phyloP scores from a whole-genome alignment of 1,140 invertebrate species.

The Drosophila pseudoananassae region DNA sequence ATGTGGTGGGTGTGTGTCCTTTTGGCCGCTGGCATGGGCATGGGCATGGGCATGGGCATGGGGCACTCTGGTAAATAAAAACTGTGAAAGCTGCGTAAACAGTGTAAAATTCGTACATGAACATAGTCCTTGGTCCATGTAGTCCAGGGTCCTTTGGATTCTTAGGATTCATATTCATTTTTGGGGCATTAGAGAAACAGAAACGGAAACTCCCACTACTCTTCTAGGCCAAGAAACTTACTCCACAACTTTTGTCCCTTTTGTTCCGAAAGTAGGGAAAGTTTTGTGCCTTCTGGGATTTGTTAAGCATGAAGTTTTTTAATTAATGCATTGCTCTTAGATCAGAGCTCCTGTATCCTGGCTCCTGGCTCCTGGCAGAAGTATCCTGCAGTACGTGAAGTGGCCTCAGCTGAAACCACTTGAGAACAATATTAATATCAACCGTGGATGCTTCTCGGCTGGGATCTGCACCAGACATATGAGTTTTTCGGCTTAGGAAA shows the following conservation, averaged over 20 bases:
- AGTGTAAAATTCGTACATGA: background rate
- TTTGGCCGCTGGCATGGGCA: constrained; percentile 48
- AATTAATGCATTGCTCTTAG: constrained; percentile 37
- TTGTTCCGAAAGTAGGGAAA: constrained; percentile 19
- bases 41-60: no score
- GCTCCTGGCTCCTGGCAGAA: background rate
- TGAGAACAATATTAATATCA: constrained; percentile 47
- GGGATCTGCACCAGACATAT: constrained; percentile 39
- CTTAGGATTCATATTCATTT: background rate
- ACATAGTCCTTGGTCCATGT: no score
- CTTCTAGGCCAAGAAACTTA: constrained; percentile 12
- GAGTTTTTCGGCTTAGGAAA: constrained; percentile 15
- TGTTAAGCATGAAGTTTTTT: constrained; percentile 45
- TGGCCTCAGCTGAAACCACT: constrained; percentile 11
- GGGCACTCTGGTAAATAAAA: background rate
- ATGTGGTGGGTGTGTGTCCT: constrained; percentile 7
- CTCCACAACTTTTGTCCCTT: constrained; percentile 28
- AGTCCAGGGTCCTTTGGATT: background rate
- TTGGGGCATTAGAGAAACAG: background rate
- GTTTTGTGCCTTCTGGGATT: constrained; percentile 25
- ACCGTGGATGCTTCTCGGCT: background rate
- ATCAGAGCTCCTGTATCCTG: background rate
- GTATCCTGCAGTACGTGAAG: no score
- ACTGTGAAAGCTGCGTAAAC: background rate
- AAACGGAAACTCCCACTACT: background rate